These are phyloP conservation scores for Merluccius polli DNA, from an alignment of 2,797 vertebrate species.

Conservation along the genomic window DNA sequence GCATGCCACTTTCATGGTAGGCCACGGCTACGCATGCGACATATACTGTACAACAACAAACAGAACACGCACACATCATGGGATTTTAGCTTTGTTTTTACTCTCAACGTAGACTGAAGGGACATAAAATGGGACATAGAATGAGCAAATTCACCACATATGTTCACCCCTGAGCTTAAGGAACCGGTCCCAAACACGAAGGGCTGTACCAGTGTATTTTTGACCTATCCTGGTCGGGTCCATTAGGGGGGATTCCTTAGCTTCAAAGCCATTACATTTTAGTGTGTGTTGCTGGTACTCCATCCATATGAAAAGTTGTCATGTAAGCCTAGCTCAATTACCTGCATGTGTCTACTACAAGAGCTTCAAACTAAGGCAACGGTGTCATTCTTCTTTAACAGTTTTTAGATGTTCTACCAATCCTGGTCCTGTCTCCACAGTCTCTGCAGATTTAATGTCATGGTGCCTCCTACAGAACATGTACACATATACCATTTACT, in stretches of 20 bases:
- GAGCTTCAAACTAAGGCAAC: too few species aligned
- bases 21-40: neutral
- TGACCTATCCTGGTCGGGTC: neutral
- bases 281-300: neutral
- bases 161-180: neutral
- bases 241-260: neutral
- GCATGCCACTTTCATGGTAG: conserved; percentile 36
- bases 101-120: neutral
- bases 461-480: too few species aligned
- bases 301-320: neutral
- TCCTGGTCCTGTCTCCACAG: too few species aligned
- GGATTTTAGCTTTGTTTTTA: neutral
- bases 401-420: too few species aligned
- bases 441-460: too few species aligned
- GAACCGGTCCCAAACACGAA: neutral
- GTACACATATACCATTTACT: too few species aligned
- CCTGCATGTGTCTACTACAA: too few species aligned
- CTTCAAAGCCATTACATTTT: too few species aligned
- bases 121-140: neutral
- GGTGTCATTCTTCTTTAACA: too few species aligned
- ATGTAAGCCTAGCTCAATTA: too few species aligned
- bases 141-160: neutral
- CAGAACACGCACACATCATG: neutral
- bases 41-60: conserved; percentile 9
- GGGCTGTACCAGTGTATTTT: neutral